Evolutionary conservation across 2,113 vertebrate species (phyloP), one percentile per base, ranked within the genome.

Genomic region (Pygoscelis antarcticus): DNA sequence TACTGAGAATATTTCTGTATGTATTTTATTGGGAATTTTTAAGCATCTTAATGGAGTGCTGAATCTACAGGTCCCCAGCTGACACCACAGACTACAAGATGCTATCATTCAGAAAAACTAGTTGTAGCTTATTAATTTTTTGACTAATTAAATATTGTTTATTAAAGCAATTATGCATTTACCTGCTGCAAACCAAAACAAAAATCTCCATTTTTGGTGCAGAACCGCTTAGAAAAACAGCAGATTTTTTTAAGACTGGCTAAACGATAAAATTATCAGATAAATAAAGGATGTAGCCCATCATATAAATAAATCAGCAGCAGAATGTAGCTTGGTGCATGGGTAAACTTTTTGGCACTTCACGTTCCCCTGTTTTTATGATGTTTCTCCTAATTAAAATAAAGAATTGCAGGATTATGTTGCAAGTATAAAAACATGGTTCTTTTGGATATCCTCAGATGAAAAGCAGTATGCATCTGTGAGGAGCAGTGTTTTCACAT

Each of bases 21-120:
- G 13, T 76, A 65, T 89, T 96, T 98, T 96, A 51, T 40, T 54
- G 60, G 52, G 72, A 94, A 77, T 96, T 97, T 83, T 91, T 94
- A 95, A 91, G 38, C 42, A 42, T 87, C 75, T 92, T 92, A 74
- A 95, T 18, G 18, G 54, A 64, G 81, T 90, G 61, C 27, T 93
- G n/a, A 62, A 96, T 89, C 46, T 76, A 25, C 57, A 85, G 8
- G 36, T 96, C 47, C 32, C 44, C 82, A 55, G 54, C 40, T 80
- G 60, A 49, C 42, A 65, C 11, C 55, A 95, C 17, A 82, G 84
- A 89, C 58, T 75, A 60, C 88, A 97, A 96, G 26, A 76, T 40
- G 38, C 10, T 95, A 27, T 75, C 34, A 64, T 70, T 74, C 36
- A 82, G 55, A 97, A 92, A 84, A 92, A 83, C 10, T 44, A 71